Evolutionary conservation across 2,797 vertebrate species (phyloP).

Genomic region (Siniperca obscura): DNA sequence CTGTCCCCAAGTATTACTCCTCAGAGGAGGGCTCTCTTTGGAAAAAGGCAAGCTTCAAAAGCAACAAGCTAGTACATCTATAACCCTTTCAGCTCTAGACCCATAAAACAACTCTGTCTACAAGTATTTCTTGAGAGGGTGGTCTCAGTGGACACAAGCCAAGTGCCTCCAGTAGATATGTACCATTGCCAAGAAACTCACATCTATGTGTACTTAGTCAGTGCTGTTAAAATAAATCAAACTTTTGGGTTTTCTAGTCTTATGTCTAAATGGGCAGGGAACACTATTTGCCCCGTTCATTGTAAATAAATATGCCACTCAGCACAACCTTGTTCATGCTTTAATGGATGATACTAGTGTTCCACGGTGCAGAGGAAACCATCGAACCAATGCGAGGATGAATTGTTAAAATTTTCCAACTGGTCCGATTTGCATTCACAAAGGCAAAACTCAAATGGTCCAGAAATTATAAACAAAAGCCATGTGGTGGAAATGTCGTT

Average conservation of each 20-base stretch:
- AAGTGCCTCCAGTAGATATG: neutral
- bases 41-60: conserved; percentile 53
- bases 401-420: too few relatives aligned
- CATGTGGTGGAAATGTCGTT: too few relatives aligned
- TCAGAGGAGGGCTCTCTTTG: conserved; percentile 14
- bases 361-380: too few relatives aligned
- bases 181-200: neutral
- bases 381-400: too few relatives aligned
- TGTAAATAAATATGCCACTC: neutral
- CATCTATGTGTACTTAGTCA: neutral
- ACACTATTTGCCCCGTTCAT: neutral
- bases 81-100: conserved; percentile 35
- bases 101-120: conserved; percentile 27
- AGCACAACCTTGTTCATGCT: neutral
- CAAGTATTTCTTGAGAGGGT: conserved; percentile 24
- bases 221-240: neutral
- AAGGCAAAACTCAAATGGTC: too few relatives aligned
- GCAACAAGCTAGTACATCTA: conserved; percentile 53
- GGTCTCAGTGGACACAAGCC: conserved; percentile 21
- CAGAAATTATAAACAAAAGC: too few relatives aligned
- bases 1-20: conserved; percentile 51
- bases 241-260: neutral
- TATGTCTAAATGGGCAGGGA: neutral
- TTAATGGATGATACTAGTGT: neutral
- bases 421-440: too few relatives aligned